phyloP scores from a whole-genome alignment of 2,113 vertebrate genomes.

The Caretta caretta region DNA sequence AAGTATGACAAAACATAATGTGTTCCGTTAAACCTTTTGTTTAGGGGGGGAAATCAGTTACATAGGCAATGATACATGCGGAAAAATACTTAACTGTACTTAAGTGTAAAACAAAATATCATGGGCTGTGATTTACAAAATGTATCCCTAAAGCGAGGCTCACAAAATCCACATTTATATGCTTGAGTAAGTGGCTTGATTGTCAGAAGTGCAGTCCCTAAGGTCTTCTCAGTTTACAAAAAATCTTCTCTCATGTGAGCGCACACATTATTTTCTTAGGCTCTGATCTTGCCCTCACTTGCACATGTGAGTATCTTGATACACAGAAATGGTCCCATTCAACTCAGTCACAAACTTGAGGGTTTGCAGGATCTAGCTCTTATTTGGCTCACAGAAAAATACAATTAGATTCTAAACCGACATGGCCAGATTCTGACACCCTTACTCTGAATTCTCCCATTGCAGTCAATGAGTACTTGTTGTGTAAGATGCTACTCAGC shows the following conservation, averaged over 20 bases:
- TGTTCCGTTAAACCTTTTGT: background rate
- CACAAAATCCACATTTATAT: background rate
- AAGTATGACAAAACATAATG: background rate
- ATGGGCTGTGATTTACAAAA: background rate
- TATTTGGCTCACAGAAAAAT: background rate
- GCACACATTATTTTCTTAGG: background rate
- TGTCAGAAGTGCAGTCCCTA: background rate
- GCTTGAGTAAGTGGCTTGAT: background rate
- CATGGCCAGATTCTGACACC: background rate
- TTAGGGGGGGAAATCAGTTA: background rate
- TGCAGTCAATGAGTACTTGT: background rate
- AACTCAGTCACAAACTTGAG: background rate
- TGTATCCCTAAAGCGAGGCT: background rate
- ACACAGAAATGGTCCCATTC: background rate
- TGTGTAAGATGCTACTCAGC: background rate
- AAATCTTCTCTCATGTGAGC: background rate
- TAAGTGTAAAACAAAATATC: background rate
- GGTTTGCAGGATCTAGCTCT: background rate
- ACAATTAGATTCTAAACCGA: background rate
- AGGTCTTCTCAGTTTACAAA: background rate
- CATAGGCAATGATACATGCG: too few species aligned
- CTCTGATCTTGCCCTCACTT: background rate
- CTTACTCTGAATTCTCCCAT: background rate
- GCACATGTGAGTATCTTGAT: background rate
- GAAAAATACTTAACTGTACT: background rate